phyloP scores from a whole-genome alignment of 2,113 vertebrate genomes.

The Sclerurus mexicanus region DNA sequence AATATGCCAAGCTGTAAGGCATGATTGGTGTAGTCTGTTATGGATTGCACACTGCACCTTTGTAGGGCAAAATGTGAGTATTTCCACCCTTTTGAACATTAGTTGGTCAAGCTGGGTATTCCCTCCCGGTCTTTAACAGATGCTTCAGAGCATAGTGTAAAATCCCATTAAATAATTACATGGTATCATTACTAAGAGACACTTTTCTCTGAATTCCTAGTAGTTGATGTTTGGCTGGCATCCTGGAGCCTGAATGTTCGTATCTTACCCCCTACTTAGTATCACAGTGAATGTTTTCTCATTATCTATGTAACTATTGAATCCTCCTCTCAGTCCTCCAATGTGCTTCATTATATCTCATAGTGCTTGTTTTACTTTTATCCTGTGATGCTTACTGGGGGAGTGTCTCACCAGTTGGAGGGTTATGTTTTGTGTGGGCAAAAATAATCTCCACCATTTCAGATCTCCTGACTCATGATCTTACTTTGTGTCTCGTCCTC shows the following conservation, averaged over 20 bases:
- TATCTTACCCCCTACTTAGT: neutral
- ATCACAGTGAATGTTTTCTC: neutral
- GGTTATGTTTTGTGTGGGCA: neutral
- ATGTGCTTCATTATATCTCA: accelerated
- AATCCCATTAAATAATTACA: neutral
- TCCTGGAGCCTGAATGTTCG: neutral
- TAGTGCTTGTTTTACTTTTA: neutral
- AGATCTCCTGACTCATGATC: neutral
- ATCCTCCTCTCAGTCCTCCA: neutral
- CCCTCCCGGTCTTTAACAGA: neutral
- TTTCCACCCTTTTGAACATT: neutral
- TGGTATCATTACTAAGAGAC: neutral
- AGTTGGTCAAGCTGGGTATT: neutral
- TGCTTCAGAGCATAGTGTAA: neutral
- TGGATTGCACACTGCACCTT: neutral
- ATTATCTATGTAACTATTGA: neutral
- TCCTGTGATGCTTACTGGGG: neutral
- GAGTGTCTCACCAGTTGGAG: neutral
- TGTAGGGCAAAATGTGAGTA: neutral
- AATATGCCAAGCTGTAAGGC: neutral
- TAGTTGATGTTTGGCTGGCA: neutral
- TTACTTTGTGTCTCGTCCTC: neutral
- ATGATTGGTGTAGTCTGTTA: neutral
- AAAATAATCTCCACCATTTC: neutral
- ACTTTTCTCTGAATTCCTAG: neutral